Conservation (phyloP, 92 coral and sea anemone genomes). For the Epizoanthus illoricatus region DNA sequence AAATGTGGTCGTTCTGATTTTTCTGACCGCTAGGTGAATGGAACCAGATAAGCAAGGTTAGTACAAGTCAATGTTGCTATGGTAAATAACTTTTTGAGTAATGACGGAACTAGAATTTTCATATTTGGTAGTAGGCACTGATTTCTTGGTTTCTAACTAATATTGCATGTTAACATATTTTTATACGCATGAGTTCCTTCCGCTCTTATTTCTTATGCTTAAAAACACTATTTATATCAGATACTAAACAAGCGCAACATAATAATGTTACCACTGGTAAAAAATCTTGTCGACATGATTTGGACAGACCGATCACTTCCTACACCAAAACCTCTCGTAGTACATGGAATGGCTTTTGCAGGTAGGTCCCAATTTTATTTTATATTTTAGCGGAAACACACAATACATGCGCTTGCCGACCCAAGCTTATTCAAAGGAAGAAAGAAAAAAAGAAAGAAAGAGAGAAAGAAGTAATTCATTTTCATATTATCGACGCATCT, state of each 20-base stretch:
- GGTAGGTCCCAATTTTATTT: slow-evolving; percentile 47
- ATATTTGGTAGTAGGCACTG: too few relatives aligned
- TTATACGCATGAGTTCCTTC: too few relatives aligned
- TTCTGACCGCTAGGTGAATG: slow-evolving; percentile 65
- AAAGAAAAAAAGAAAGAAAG: too few relatives aligned
- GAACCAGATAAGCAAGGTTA: slow-evolving; percentile 73
- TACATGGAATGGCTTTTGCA: slow-evolving; percentile 67
- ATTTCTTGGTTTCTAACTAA: too few relatives aligned
- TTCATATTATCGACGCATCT: too few relatives aligned
- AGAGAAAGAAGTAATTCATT: too few relatives aligned
- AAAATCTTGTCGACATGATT: slow-evolving; percentile 78
- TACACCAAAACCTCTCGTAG: slow-evolving; percentile 47
- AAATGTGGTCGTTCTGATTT: background rate
- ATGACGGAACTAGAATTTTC: background rate
- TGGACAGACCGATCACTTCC: slow-evolving; percentile 69
- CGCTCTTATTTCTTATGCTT: background rate
- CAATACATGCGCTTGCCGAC: too few relatives aligned
- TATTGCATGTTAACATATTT: too few relatives aligned
- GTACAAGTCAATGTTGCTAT: background rate
- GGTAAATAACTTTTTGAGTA: too few relatives aligned
- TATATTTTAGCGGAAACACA: too few relatives aligned
- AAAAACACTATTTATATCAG: slow-evolving; percentile 36
- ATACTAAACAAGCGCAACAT: slow-evolving; percentile 58
- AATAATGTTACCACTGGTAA: slow-evolving; percentile 53
- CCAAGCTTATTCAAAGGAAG: too few relatives aligned